A percentile compares a stretch with the other conserved stretches of the same genome.
These are phyloP conservation scores for Meghimatium bilineatum DNA, from an alignment of 2,888 invertebrate species.

Conservation along the genomic window DNA sequence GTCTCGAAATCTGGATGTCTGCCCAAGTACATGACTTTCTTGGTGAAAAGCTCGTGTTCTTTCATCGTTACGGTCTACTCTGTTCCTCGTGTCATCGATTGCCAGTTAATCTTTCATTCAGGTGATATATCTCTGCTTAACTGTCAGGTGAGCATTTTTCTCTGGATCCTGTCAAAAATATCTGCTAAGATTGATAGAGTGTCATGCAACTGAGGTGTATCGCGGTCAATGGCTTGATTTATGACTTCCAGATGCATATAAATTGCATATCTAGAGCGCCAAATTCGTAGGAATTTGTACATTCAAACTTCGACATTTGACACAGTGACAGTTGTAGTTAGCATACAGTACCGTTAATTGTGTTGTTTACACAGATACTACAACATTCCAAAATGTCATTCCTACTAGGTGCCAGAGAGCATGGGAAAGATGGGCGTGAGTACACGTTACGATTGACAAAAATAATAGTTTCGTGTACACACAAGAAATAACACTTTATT, in stretches of 20 bases:
- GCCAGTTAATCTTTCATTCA: neutral
- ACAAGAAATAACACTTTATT: no score
- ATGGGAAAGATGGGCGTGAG: no score
- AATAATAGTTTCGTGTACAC: no score
- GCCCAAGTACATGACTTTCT: neutral
- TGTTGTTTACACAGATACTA: no score
- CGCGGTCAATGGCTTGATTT: neutral
- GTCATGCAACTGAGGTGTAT: neutral
- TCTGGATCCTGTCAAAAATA: constrained; percentile 4
- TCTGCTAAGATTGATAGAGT: neutral
- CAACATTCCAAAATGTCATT: no score
- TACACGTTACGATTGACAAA: no score
- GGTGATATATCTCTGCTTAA: neutral
- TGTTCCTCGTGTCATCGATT: constrained; percentile 3
- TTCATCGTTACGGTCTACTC: neutral
- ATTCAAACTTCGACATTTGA: neutral
- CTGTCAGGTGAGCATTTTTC: constrained; percentile 2
- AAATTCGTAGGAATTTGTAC: neutral
- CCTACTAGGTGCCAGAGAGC: no score
- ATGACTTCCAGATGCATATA: neutral
- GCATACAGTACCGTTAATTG: no score
- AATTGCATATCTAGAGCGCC: neutral
- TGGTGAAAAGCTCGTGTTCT: neutral
- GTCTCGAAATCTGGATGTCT: neutral
- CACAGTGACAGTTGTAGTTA: no score